Conservation (phyloP, 1,140 invertebrate genomes). For the Drosophila tropicalis region DNA sequence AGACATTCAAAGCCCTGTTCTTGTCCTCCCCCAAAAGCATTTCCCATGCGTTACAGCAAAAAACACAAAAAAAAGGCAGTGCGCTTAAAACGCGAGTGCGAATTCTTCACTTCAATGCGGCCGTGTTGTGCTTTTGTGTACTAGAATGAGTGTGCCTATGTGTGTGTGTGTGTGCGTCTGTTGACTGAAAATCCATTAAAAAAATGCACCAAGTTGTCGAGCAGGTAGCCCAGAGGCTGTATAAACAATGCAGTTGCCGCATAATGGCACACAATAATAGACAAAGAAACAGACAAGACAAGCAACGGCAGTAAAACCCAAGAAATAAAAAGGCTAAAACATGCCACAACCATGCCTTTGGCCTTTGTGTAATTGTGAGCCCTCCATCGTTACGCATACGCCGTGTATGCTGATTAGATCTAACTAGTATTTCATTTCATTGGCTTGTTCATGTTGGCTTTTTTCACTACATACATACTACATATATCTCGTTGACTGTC, state of each 20-base stretch:
- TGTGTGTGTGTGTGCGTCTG: background rate
- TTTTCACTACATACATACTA: no score
- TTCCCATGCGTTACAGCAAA: constrained; percentile 44
- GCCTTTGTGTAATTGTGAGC: constrained; percentile 39
- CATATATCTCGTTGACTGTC: constrained; percentile 11
- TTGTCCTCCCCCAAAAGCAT: background rate
- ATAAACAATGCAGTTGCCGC: constrained; percentile 71
- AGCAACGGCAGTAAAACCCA: constrained; percentile 33
- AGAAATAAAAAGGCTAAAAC: constrained; percentile 23
- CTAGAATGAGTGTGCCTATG: constrained; percentile 18
- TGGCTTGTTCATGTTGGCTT: constrained; percentile 13
- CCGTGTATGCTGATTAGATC: constrained; percentile 47
- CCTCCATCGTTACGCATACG: constrained; percentile 59
- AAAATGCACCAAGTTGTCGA: constrained; percentile 67
- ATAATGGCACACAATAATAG: constrained; percentile 63
- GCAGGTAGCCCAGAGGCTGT: constrained; percentile 61
- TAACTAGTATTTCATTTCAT: constrained; percentile 48
- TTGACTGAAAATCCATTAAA: constrained; percentile 66
- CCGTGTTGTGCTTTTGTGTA: constrained; percentile 57
- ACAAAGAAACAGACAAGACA: constrained; percentile 18
- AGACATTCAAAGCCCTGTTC: constrained; percentile 16
- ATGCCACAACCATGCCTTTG: constrained; percentile 34
- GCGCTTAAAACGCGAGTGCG: constrained; percentile 71
- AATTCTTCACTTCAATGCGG: constrained; percentile 82
- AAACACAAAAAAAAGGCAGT: constrained; percentile 27